Evolutionary conservation across 2,888 invertebrate genomes (phyloP).

Genomic region (Leptura quadrifasciata): DNA sequence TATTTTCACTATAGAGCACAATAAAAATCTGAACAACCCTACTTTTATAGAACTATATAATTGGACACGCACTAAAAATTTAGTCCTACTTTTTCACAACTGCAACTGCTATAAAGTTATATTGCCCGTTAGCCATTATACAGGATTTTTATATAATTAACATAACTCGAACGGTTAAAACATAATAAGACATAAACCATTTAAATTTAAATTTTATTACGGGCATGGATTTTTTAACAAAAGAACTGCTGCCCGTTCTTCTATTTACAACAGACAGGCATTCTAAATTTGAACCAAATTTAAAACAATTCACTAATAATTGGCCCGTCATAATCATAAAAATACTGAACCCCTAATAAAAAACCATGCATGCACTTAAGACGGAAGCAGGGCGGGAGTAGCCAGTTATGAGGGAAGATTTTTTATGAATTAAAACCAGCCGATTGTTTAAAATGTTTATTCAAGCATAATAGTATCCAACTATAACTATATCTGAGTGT

Average conservation of each 20-base stretch:
- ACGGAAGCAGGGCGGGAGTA: conserved; percentile 9
- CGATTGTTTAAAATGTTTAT: no score
- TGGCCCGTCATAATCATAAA: conserved; percentile 40
- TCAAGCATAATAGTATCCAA: no score
- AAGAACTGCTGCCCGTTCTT: conserved; percentile 25
- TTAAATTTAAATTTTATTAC: conserved; percentile 41
- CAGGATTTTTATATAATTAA: conserved; percentile 34
- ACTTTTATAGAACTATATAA: neutral
- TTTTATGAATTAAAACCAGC: no score
- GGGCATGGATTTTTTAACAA: conserved; percentile 31
- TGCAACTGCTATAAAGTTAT: conserved; percentile 22
- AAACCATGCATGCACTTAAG: neutral
- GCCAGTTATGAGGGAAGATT: neutral
- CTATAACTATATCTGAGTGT: no score
- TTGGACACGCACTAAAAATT: neutral
- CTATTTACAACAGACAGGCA: conserved; percentile 36
- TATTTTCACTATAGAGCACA: neutral
- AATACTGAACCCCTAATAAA: conserved; percentile 32
- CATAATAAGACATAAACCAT: conserved; percentile 42
- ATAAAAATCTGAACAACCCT: neutral
- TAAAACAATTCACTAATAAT: conserved; percentile 43
- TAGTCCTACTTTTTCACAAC: neutral
- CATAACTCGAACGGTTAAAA: conserved; percentile 36
- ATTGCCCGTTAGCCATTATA: conserved; percentile 27
- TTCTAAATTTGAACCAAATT: conserved; percentile 34